Evolutionary conservation across 2,797 vertebrate genomes (phyloP).

Genomic region (Hirundo rustica): DNA sequence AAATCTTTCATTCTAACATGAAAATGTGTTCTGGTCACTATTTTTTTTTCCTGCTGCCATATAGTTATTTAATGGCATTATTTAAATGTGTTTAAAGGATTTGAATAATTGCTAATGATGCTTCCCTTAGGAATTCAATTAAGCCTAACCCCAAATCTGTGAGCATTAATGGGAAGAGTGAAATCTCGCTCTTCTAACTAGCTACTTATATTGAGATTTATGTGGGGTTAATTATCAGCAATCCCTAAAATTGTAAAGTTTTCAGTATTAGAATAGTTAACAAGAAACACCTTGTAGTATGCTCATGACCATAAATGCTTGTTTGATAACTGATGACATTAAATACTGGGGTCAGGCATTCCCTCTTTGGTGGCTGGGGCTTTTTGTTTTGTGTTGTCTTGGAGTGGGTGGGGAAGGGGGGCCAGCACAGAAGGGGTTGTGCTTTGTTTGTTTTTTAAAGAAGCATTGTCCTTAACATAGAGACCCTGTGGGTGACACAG

Average conservation of each 20-base stretch:
- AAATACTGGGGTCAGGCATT: background rate
- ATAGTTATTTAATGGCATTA: slow-evolving; percentile 1
- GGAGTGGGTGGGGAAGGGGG: background rate
- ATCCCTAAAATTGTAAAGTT: background rate
- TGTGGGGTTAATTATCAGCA: background rate
- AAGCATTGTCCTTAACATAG: background rate
- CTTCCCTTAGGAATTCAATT: background rate
- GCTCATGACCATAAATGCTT: background rate
- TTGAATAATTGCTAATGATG: background rate
- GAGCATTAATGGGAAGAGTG: background rate
- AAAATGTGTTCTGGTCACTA: background rate
- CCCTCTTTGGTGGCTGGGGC: background rate
- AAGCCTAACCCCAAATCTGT: background rate
- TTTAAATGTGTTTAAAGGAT: slow-evolving; percentile 16
- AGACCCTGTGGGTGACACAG: rapidly evolving
- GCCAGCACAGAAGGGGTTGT: background rate
- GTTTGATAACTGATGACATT: background rate
- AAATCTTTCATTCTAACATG: slow-evolving; percentile 26
- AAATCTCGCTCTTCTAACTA: background rate
- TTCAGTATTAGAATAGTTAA: background rate
- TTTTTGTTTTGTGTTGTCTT: background rate
- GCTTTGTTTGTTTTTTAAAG: background rate
- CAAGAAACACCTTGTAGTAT: background rate
- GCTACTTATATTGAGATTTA: background rate
- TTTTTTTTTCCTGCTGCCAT: background rate